Evolutionary conservation across 2,113 vertebrate species (phyloP).

Genomic region (Brachypodius melanocephalos): DNA sequence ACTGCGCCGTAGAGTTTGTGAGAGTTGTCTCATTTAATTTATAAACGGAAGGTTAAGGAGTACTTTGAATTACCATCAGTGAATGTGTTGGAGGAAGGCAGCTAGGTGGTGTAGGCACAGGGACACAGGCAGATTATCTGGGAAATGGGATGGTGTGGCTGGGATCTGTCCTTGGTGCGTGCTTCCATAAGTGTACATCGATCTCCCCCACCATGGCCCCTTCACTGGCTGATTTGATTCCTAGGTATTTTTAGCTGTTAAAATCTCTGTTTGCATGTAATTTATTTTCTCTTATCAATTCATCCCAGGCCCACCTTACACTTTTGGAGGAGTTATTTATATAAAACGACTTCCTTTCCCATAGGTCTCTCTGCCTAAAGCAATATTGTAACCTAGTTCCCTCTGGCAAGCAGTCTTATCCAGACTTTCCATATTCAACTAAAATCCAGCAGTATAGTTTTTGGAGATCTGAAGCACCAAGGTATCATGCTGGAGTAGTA

Average conservation of each 20-base stretch:
- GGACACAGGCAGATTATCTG: not conserved
- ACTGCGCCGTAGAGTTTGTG: not conserved
- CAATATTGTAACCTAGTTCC: not conserved
- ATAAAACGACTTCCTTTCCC: not conserved
- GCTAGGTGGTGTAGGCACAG: not conserved
- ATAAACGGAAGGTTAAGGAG: not conserved
- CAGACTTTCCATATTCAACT: not conserved
- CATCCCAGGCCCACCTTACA: not conserved
- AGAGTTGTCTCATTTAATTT: not conserved
- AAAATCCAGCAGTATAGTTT: not conserved
- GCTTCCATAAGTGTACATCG: not conserved
- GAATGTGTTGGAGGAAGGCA: not conserved
- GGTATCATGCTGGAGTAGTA: not conserved
- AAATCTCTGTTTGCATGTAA: not conserved
- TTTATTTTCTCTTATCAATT: conserved; percentile 5
- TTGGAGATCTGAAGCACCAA: not conserved
- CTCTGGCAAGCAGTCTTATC: not conserved
- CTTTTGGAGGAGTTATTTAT: not conserved
- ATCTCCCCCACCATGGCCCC: not conserved
- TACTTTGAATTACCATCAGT: not conserved
- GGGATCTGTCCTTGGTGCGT: too few species aligned
- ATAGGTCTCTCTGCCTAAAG: not conserved
- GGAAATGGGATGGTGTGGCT: not conserved
- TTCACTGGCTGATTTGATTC: not conserved
- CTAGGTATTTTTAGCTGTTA: not conserved